Evolutionary conservation across 1,140 invertebrate species (phyloP), one percentile per base, ranked within the genome.

Genomic region (Hyposmocoma kahamanoa): DNA sequence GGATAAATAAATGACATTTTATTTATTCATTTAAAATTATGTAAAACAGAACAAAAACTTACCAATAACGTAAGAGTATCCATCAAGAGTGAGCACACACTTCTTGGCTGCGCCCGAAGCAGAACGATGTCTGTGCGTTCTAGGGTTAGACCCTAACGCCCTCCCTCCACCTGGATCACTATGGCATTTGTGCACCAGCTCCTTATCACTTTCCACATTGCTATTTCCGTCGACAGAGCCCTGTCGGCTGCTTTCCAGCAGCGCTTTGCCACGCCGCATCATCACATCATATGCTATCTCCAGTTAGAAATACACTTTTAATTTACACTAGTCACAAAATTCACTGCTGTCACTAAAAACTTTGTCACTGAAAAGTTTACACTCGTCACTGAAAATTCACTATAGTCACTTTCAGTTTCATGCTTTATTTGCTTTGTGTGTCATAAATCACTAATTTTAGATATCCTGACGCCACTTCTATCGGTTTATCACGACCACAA

Each of bases 41-140:
- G 24, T 28, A 28, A 28, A 6, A 28, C 11, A 6, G 11, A 17
- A 19, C 1, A n/a, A 15, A 42, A 22, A 87, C 91, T 92, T 86
- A 94, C 93, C 92, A 87, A 94, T 94, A 61, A 94, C 92, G 76
- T 94, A 94, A 50, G 91, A 93, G 84, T 94, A 94, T 63, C 92
- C 93, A 69, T 94, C 92, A 42, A 94, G 87, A 19, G 91, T 94
- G 41, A 94, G 88, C 21, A 94, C 91, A 78, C 93, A 94, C 84
- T 92, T 93, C 62, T 91, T 88, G 9, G 90, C 86, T 42, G 89
- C 88, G 46, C 86, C 78, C 26, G 84, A 85, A 3, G 80, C 68
- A 13, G 84, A 79, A 49, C 83, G 67, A 63, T 86, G 81, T 39
- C 82, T 73, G 18, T 67, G 57, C 5, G 70, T 57, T 45, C 76